Evolutionary conservation across 2,797 vertebrate species (phyloP).

Genomic region (Thripadectes ignobilis): DNA sequence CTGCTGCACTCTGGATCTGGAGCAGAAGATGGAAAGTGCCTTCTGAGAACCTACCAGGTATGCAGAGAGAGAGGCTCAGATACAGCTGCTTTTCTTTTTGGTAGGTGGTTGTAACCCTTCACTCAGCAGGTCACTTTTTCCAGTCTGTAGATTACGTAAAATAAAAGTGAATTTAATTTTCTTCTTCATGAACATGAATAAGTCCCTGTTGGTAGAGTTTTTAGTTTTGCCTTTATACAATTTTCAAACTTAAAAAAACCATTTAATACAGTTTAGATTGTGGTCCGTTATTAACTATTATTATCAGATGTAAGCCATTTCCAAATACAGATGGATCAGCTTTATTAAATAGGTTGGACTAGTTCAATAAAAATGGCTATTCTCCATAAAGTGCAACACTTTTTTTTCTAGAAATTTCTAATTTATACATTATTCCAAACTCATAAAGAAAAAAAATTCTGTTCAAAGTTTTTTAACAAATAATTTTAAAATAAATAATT

Average conservation of each 20-base stretch:
- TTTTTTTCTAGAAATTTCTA: not conserved
- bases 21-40: not conserved
- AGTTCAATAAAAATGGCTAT: not conserved
- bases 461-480: not conserved
- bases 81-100: not conserved
- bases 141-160: not conserved
- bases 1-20: not conserved
- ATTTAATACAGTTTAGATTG: not conserved
- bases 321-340: not conserved
- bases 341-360: not conserved
- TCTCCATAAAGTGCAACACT: not conserved
- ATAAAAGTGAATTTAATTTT: not conserved
- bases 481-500: not conserved
- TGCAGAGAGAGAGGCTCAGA: not conserved
- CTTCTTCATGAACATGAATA: not conserved
- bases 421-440: not conserved
- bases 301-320: not conserved
- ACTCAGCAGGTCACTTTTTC: not conserved
- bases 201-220: not conserved
- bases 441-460: not conserved
- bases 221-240: not conserved
- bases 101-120: not conserved
- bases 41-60: not conserved
- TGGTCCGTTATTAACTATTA: not conserved
- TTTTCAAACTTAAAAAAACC: not conserved